Base-by-base conservation (phyloP, 2,888 invertebrate genomes). In the Caenorhabditis doughertyi region DNA sequence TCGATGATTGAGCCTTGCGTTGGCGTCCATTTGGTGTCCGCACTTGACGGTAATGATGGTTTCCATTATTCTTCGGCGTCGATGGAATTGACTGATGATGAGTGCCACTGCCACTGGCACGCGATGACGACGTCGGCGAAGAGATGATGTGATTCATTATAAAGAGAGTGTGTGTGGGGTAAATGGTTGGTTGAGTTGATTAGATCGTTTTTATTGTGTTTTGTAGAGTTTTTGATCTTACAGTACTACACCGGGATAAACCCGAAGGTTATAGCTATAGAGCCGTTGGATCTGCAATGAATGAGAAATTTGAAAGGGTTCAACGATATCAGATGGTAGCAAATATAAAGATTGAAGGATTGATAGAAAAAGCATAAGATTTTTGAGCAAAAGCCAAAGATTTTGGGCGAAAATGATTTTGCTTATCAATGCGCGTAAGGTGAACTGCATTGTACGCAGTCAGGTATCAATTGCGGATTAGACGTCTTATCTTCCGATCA, bases 1-100 rank as follows among this genome's bases (percentile, higher is more conserved):
- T 82, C 68, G 71, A 39, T 18, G 82, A 82, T 18, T 70, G 72
- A 71, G 77, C 62, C 73, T 79, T 77, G 7, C 82, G 70, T 23
- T 82, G 58, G 3, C 49, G 73, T 32, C 44, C 44, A 18, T 27
- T 35, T 1, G 53, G 74, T 3, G 44, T 55, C 4, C 44, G 62
- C 21, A 62, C 44, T 18, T 18, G 25, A 29, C 39, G 35, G 25
- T 23, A 56, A 18, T 49, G 71, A 49, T 64, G 62, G 49, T 64
- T 49, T 47, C 64, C 49, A 27, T n/a, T 29, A 3, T 8, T n/a
- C 32, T 68, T 77, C 60, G 77, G 68, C 3, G 70, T 79, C 56
- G 49, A 51, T 13, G 35, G 51, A 32, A 32, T 4, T 21, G 39
- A 9, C 16, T n/a, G n/a, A n/a, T n/a, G n/a, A n/a, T n/a, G n/a